Percentiles rank a stretch among this genome's conserved stretches.
These are phyloP conservation scores for Tinea pellionella DNA, from an alignment of 2,888 invertebrate species.

Conservation along the genomic window DNA sequence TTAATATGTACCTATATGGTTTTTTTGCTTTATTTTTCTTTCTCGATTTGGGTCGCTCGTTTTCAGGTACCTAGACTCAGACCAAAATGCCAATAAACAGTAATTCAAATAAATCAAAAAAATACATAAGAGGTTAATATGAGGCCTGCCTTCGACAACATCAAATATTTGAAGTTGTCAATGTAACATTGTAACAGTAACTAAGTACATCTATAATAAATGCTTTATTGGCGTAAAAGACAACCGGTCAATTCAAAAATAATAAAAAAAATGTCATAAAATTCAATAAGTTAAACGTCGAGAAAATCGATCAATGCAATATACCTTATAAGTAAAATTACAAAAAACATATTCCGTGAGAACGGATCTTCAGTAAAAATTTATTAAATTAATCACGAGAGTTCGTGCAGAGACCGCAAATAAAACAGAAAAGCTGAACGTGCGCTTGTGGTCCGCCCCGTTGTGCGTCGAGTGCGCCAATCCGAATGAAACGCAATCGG, in stretches of 20 bases:
- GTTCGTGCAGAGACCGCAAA: slow-evolving; percentile 39
- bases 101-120: no score
- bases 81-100: no score
- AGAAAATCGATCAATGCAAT: slow-evolving; percentile 21
- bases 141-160: no score
- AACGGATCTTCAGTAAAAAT: slow-evolving; percentile 44
- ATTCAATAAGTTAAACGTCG: slow-evolving; percentile 23
- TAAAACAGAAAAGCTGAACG: slow-evolving; percentile 23
- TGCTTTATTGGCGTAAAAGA: neutral
- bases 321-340: slow-evolving; percentile 26
- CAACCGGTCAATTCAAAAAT: neutral
- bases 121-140: no score
- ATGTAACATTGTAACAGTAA: no score
- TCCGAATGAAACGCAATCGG: slow-evolving; percentile 24
- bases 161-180: neutral
- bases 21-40: no score
- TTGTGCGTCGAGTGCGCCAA: slow-evolving; percentile 26
- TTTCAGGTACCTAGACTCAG: no score
- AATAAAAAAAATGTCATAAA: slow-evolving; percentile 17
- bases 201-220: no score
- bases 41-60: no score
- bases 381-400: slow-evolving; percentile 59
- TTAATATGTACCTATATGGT: no score
- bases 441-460: slow-evolving; percentile 14
- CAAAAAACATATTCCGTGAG: slow-evolving; percentile 49